phyloP scores from a whole-genome alignment of 1,140 invertebrate species.

The Heterodera schachtii region DNA sequence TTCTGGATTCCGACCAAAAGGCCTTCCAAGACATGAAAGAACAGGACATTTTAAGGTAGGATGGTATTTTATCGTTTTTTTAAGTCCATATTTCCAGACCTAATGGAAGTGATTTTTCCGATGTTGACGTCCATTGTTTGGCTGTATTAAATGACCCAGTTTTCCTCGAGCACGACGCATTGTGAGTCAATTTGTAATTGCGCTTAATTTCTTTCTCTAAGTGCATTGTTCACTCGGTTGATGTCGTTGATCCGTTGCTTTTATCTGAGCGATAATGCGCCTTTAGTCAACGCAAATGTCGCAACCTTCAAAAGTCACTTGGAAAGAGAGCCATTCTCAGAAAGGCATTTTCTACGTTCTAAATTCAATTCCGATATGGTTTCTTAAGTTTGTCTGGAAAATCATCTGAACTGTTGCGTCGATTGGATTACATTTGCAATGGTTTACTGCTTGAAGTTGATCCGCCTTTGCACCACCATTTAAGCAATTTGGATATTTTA shows the following conservation, averaged over 20 bases:
- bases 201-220: constrained; percentile 13
- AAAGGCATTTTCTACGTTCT: not conserved
- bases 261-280: constrained; percentile 72
- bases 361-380: constrained; percentile 5
- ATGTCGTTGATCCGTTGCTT: constrained; percentile 77
- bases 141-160: constrained; percentile 71
- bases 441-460: constrained; percentile 74
- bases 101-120: constrained; percentile 57
- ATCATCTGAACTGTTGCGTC: constrained; percentile 72
- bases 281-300: not conserved
- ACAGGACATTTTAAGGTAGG: constrained; percentile 32
- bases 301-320: constrained; percentile 2
- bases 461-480: constrained; percentile 73
- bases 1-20: constrained; percentile 76
- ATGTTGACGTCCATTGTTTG: constrained; percentile 69
- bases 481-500: constrained; percentile 75
- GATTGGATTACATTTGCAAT: constrained; percentile 75
- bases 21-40: constrained; percentile 69
- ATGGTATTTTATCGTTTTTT: constrained; percentile 9
- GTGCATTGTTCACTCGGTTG: constrained; percentile 74
- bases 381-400: constrained; percentile 12
- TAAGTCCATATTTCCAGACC: constrained; percentile 3
- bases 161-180: constrained; percentile 77
- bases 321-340: constrained; percentile 23
- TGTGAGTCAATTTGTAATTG: constrained; percentile 44